Evolutionary conservation across 2,113 vertebrate species (phyloP), one percentile per base, ranked within the genome.

Genomic region (Thalassarche chlororhynchos): DNA sequence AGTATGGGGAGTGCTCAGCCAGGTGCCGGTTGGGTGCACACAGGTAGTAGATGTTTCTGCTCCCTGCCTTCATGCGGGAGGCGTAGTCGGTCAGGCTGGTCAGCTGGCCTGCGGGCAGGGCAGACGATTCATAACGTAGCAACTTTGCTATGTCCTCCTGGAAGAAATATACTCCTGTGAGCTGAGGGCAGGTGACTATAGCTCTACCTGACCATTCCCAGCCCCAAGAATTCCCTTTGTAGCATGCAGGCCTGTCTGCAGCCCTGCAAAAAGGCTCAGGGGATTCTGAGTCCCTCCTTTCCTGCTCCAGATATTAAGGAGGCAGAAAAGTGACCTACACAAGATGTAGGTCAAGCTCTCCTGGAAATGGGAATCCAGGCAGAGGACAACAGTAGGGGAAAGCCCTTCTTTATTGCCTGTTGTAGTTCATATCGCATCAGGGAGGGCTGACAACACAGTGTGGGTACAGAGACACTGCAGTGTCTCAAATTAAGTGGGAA

Each of bases 1-100:
- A 99, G 98, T 99, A 99, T 0, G 99, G 99, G 0, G 99, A 99
- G 89, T 99, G 99, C 95, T 99, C 98, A 0, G 99, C 99, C 44
- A 99, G 98, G 85, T 99, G 99, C 17, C 99, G 98, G 97, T 96
- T 99, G 87, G 99, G 99, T 5, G 99, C 98, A 3, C 99, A 99
- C 93, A 99, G 98, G 98, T 99, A 99, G 97, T 99, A 99, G 98
- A 99, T 99, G 98, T 99, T 99, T 47, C 99, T 99, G 6, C 98
- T 99, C 62, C 99, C 99, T 0, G 99, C 98, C 95, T 98, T 98
- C 99, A 99, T 99, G 92, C 99, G 99, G 15, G 98, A 96, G 44
- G 96, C 91, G 2, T 99, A 99, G 87, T 99, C 99, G 2, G 80
- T 65, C 83, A 99, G 98, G 81, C 98, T 99, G 96, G 99, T 99